A percentile compares a stretch with the other conserved stretches of the same genome.
phyloP scores from a whole-genome alignment of 2,888 invertebrate genomes.

The Coelinius sp. region DNA sequence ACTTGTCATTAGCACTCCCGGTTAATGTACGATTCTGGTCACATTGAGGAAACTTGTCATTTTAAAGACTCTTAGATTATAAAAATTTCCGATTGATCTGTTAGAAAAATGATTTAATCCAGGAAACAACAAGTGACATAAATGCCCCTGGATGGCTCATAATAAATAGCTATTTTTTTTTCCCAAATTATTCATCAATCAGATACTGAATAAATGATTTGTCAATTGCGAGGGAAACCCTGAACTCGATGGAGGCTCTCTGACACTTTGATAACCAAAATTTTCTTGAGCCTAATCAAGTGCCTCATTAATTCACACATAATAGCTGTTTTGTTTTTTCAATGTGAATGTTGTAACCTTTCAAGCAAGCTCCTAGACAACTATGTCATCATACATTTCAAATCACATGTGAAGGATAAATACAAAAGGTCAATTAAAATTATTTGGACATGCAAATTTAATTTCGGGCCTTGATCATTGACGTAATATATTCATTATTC shows the following conservation, averaged over 20 bases:
- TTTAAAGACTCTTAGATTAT: background rate
- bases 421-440: background rate
- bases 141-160: background rate
- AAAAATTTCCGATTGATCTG: background rate
- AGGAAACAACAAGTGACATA: background rate
- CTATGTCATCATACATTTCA: no score
- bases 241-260: background rate
- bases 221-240: background rate
- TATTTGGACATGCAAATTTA: background rate
- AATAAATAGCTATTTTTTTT: background rate
- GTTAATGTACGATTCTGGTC: slow-evolving; percentile 6
- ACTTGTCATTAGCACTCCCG: background rate
- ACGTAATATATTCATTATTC: background rate
- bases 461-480: background rate
- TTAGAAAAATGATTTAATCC: background rate
- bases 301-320: no score
- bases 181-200: background rate
- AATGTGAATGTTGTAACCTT: no score
- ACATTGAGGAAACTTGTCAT: background rate
- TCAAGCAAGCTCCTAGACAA: no score
- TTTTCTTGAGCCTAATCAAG: no score
- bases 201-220: background rate
- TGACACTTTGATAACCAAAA: no score
- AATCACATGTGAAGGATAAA: background rate
- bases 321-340: no score